Conservation (phyloP, 1,140 invertebrate species). For the Drosophila nikananu region DNA sequence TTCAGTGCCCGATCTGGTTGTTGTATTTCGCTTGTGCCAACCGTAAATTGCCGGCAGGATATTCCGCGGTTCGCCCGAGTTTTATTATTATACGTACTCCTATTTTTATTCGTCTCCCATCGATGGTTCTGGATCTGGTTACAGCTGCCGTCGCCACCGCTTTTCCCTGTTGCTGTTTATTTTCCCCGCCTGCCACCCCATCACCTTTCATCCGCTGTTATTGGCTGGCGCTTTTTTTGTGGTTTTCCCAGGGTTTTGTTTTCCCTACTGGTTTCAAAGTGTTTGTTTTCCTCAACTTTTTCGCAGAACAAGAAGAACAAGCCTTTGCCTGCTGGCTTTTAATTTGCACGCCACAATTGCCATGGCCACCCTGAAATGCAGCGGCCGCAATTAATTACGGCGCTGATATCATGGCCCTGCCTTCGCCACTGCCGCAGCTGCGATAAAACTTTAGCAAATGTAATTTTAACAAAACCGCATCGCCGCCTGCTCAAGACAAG, state of each 20-base stretch:
- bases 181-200: conserved; percentile 14
- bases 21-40: conserved; percentile 67
- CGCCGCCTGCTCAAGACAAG: conserved; percentile 77
- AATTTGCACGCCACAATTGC: conserved; percentile 83
- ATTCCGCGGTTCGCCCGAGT: conserved; percentile 69
- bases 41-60: conserved; percentile 78
- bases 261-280: conserved; percentile 59
- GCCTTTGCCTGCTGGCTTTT: conserved; percentile 72
- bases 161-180: conserved; percentile 59
- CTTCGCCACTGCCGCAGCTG: conserved; percentile 57
- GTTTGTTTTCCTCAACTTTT: conserved; percentile 74
- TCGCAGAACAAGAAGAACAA: conserved; percentile 53
- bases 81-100: conserved; percentile 49
- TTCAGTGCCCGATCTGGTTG: conserved; percentile 21
- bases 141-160: conserved; percentile 12
- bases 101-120: conserved; percentile 57
- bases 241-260: conserved; percentile 50
- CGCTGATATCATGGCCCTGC: conserved; percentile 75
- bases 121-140: conserved; percentile 47
- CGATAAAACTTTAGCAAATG: conserved; percentile 83
- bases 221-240: conserved; percentile 40
- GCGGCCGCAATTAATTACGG: conserved; percentile 82
- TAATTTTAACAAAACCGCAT: conserved; percentile 84
- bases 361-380: conserved; percentile 81
- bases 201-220: conserved; percentile 17